phyloP scores from a whole-genome alignment of 2,797 vertebrate species.

The Crossoptilon crossoptilon region DNA sequence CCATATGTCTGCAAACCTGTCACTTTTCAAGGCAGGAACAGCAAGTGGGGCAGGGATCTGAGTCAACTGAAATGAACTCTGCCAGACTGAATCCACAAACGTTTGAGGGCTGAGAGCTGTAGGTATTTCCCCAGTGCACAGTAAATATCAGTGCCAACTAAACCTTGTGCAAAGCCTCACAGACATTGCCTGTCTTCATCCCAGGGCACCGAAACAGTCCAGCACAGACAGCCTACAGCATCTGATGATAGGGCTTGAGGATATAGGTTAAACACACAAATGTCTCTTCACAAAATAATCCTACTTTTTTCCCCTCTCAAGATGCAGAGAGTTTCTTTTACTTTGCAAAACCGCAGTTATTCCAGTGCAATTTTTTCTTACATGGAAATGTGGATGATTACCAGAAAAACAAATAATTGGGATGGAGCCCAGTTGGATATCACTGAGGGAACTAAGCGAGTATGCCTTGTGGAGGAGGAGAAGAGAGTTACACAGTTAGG shows the following conservation, averaged over 20 bases:
- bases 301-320: neutral
- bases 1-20: neutral
- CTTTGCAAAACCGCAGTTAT: slow-evolving; percentile 57
- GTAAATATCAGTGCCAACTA: neutral
- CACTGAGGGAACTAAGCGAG: slow-evolving; percentile 33
- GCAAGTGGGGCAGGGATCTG: neutral
- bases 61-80: neutral
- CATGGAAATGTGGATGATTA: slow-evolving; percentile 61
- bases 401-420: slow-evolving; percentile 66
- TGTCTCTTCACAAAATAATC: neutral
- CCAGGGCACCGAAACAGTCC: neutral
- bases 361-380: neutral
- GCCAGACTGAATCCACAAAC: slow-evolving; percentile 1
- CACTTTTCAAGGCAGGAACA: neutral
- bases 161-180: neutral
- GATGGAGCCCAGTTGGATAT: slow-evolving; percentile 46
- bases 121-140: neutral
- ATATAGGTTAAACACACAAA: slow-evolving; percentile 4
- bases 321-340: slow-evolving; percentile 15
- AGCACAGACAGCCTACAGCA: neutral
- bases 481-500: slow-evolving; percentile 20
- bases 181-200: neutral
- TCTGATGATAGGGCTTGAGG: neutral
- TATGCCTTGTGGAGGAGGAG: slow-evolving; percentile 36
- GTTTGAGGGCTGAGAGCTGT: neutral